Base-by-base conservation (phyloP, 2,113 vertebrate species). In the Meriones unguiculatus region DNA sequence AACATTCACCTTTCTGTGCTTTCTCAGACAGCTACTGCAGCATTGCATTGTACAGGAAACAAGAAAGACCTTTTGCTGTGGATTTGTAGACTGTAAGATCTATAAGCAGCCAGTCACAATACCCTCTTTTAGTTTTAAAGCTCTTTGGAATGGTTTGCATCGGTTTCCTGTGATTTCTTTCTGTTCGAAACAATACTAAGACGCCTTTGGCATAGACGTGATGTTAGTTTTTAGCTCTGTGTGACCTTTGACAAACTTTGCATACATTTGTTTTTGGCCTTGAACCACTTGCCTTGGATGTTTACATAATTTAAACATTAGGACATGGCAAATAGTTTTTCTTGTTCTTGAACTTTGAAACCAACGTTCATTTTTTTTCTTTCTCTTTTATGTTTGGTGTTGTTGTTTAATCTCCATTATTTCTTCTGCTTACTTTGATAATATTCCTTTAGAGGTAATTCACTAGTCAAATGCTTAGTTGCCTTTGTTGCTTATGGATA, bases 261-360 rank as follows among this genome's bases (percentile, higher is more conserved):
- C 75, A 88, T 95, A 96, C 38, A 22, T 32, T 81, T 96, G 50
- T 97, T 78, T 95, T 97, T 97, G 89, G 98, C 95, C 96, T 89
- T 67, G 59, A 97, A 59, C 97, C 50, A 73, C 95, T n/a, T 41
- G 17, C 89, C 90, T 93, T 90, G 7, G 32, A 72, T 18, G 7
- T 50, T 93, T 92, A 50, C 0, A 1, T 95, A 92, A 97, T 97
- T 96, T 95, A 35, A 92, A 76, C 85, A 69, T 75, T 92, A 86
- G 0, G 70, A 32, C 75, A 70, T 17, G 2, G 1, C 32, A 50
- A 1, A 57, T 90, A 59, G 25, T 77, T 80, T 70, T 35, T 64
- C 62, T 90, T 92, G 4, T 50, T 38, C 30, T 3, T 84, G 70
- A 91, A 72, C 67, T n/a, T 10, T 70, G 65, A 9, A 57, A 24